phyloP scores from a whole-genome alignment of 1,140 invertebrate genomes.

The Tetramorium alpestre region DNA sequence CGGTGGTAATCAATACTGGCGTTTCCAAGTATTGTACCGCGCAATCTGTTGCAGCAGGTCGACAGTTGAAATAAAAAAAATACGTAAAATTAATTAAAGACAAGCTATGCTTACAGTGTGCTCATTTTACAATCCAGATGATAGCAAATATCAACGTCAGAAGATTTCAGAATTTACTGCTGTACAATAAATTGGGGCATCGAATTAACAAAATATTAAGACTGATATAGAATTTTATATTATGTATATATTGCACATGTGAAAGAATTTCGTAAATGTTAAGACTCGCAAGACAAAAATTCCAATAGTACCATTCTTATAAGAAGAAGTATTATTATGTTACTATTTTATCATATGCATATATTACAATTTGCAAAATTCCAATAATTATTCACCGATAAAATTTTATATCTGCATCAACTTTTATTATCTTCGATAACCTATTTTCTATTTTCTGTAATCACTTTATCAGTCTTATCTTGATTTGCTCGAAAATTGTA shows the following conservation, averaged over 20 bases:
- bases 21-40: constrained; percentile 13
- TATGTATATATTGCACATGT: neutral
- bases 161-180: neutral
- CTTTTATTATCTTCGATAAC: neutral
- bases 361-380: neutral
- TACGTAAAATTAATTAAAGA: constrained; percentile 8
- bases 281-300: neutral
- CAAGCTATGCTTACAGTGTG: neutral
- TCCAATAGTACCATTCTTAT: neutral
- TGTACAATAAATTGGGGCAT: neutral
- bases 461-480: neutral
- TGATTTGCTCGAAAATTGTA: neutral
- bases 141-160: neutral
- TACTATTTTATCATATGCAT: neutral
- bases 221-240: too few species aligned
- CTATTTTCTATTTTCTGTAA: neutral
- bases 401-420: neutral
- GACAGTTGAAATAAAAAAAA: constrained; percentile 8
- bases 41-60: constrained; percentile 4
- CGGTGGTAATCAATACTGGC: constrained; percentile 59
- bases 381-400: neutral
- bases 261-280: constrained; percentile 7
- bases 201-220: constrained; percentile 4
- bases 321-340: constrained; percentile 9
- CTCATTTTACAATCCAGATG: neutral